These are phyloP conservation scores for Dinoponera quadriceps DNA, from an alignment of 1,140 invertebrate genomes.

Conservation along the genomic window DNA sequence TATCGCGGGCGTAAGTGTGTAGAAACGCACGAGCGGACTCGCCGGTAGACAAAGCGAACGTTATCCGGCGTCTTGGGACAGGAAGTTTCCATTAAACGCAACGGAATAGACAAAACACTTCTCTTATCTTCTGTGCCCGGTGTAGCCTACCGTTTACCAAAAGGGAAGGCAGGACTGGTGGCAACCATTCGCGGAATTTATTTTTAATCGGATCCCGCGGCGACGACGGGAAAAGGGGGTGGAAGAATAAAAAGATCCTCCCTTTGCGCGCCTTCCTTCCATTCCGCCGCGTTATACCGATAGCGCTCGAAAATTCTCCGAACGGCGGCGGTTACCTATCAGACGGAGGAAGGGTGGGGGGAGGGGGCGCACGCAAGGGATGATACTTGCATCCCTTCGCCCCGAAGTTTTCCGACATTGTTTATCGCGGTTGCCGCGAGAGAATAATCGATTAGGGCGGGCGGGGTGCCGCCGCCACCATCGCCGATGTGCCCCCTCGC, in stretches of 20 bases:
- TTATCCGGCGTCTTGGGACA: conserved; percentile 49
- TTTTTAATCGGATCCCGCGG: conserved; percentile 54
- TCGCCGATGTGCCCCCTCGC: background rate
- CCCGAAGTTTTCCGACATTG: conserved; percentile 57
- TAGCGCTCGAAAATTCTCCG: conserved; percentile 46
- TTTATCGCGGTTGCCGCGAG: conserved; percentile 60
- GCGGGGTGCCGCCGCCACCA: background rate
- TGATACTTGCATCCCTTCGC: background rate
- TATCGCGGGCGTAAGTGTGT: background rate
- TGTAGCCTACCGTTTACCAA: conserved; percentile 7
- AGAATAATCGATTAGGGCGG: conserved; percentile 59
- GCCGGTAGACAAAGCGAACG: conserved; percentile 27
- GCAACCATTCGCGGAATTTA: conserved; percentile 56
- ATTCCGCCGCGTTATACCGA: conserved; percentile 3
- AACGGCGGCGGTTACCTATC: conserved; percentile 36
- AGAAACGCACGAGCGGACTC: background rate
- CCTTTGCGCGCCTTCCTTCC: conserved; percentile 20
- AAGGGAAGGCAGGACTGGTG: background rate
- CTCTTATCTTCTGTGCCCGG: conserved; percentile 30
- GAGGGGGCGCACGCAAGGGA: background rate
- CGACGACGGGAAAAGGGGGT: background rate
- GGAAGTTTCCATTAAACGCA: conserved; percentile 52
- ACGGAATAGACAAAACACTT: conserved; percentile 51
- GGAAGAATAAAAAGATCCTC: conserved; percentile 45
- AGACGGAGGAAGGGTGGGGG: background rate